These are phyloP conservation scores for Hypocryptadius cinnamomeus DNA, from an alignment of 2,113 vertebrate species.

Conservation along the genomic window DNA sequence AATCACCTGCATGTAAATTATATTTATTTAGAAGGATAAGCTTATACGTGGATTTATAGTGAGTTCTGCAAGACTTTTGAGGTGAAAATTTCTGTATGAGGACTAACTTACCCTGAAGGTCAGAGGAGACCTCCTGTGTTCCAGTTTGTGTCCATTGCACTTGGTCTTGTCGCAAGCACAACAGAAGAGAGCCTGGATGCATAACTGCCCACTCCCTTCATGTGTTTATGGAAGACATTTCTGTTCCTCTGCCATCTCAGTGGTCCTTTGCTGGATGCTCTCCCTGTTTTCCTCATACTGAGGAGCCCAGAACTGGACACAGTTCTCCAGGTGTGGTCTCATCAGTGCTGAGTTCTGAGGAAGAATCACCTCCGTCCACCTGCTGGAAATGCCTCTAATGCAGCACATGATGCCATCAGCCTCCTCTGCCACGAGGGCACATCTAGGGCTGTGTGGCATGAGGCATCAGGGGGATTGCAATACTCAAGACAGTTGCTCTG, in stretches of 20 bases:
- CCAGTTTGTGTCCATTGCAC: neutral
- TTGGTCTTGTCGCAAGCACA: neutral
- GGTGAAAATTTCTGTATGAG: neutral
- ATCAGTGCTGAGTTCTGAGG: neutral
- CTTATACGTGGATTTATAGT: neutral
- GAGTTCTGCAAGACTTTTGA: neutral
- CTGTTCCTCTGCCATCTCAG: neutral
- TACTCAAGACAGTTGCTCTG: neutral
- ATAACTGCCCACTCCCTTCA: neutral
- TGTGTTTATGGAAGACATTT: neutral
- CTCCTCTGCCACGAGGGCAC: neutral
- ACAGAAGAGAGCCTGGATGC: neutral
- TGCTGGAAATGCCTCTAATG: neutral
- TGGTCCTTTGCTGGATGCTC: accelerated
- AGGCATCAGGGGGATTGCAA: neutral
- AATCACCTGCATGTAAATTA: neutral
- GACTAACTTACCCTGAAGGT: neutral
- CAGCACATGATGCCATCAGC: neutral
- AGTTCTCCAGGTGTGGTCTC: neutral
- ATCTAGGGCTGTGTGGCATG: neutral
- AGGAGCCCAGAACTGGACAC: neutral
- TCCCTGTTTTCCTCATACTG: neutral
- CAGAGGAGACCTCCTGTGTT: neutral
- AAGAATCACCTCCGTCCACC: neutral
- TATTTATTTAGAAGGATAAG: neutral